These are phyloP conservation scores for Andrena camellia DNA, from an alignment of 2,888 invertebrate genomes.

Conservation along the genomic window DNA sequence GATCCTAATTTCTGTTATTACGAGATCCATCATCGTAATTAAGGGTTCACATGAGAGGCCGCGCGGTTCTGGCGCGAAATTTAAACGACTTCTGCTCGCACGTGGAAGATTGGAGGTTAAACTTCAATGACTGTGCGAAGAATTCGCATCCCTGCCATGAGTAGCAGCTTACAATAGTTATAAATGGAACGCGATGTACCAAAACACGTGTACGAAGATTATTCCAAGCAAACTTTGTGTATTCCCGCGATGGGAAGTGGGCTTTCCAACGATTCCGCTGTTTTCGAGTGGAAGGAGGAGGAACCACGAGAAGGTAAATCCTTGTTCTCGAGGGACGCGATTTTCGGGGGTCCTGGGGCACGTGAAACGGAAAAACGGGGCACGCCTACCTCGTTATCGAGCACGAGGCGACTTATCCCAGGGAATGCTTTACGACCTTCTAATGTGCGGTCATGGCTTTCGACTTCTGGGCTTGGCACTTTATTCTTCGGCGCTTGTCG, in stretches of 20 bases:
- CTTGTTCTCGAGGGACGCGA: slow-evolving; percentile 35
- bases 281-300: neutral
- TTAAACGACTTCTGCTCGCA: slow-evolving; percentile 11
- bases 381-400: slow-evolving; percentile 69
- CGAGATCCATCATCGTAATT: slow-evolving; percentile 61
- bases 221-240: neutral
- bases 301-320: slow-evolving; percentile 8
- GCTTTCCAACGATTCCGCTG: slow-evolving; percentile 4
- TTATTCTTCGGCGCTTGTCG: slow-evolving; percentile 10
- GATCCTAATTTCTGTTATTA: slow-evolving; percentile 72
- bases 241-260: slow-evolving; percentile 13
- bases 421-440: slow-evolving; percentile 60
- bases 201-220: slow-evolving; percentile 25
- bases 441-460: slow-evolving; percentile 56
- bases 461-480: slow-evolving; percentile 18
- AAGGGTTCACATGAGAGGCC: slow-evolving; percentile 18
- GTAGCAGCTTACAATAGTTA: too few species aligned
- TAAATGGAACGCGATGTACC: too few species aligned
- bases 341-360: slow-evolving; percentile 30
- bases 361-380: slow-evolving; percentile 58
- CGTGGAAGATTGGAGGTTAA: neutral
- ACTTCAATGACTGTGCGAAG: too few species aligned
- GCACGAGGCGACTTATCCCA: slow-evolving; percentile 60
- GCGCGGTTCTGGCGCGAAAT: slow-evolving; percentile 23
- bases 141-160: too few species aligned